A percentile compares a stretch with the other conserved stretches of the same genome.
These are phyloP conservation scores for Mimachlamys varia DNA, from an alignment of 2,888 invertebrate genomes.

Conservation along the genomic window DNA sequence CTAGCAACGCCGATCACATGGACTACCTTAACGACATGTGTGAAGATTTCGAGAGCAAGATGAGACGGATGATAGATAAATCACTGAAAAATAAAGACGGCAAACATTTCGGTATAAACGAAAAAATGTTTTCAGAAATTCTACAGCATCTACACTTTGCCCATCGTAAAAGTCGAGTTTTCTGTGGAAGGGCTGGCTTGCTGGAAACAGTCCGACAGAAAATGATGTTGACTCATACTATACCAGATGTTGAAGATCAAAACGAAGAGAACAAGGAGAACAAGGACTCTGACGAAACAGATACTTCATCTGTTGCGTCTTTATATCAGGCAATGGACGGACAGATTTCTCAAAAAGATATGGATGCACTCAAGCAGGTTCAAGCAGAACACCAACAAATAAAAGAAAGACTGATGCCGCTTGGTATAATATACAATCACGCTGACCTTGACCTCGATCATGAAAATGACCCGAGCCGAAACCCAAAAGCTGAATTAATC, in stretches of 20 bases:
- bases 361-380: slow-evolving; percentile 36
- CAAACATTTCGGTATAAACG: slow-evolving; percentile 36
- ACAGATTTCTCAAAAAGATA: background rate
- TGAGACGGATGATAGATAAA: slow-evolving; percentile 64
- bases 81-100: slow-evolving; percentile 47
- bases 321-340: slow-evolving; percentile 24
- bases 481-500: slow-evolving; percentile 51
- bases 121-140: slow-evolving; percentile 66
- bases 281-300: slow-evolving; percentile 34
- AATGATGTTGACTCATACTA: slow-evolving; percentile 40
- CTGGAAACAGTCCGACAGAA: slow-evolving; percentile 54
- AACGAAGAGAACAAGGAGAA: slow-evolving; percentile 17
- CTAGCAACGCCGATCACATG: slow-evolving; percentile 54
- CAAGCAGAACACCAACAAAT: slow-evolving; percentile 37
- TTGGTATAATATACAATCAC: slow-evolving; percentile 43
- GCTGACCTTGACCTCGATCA: slow-evolving; percentile 53
- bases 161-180: slow-evolving; percentile 58
- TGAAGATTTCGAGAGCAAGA: slow-evolving; percentile 60
- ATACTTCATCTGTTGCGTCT: background rate
- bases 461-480: slow-evolving; percentile 59
- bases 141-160: slow-evolving; percentile 67
- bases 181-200: slow-evolving; percentile 64
- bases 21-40: slow-evolving; percentile 65
- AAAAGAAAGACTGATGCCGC: slow-evolving; percentile 32
- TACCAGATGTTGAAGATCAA: slow-evolving; percentile 18